Percentiles rank a stretch among this genome's conserved stretches.
phyloP scores from a whole-genome alignment of 2,113 vertebrate genomes.

The Psittacula cyanocephala region DNA sequence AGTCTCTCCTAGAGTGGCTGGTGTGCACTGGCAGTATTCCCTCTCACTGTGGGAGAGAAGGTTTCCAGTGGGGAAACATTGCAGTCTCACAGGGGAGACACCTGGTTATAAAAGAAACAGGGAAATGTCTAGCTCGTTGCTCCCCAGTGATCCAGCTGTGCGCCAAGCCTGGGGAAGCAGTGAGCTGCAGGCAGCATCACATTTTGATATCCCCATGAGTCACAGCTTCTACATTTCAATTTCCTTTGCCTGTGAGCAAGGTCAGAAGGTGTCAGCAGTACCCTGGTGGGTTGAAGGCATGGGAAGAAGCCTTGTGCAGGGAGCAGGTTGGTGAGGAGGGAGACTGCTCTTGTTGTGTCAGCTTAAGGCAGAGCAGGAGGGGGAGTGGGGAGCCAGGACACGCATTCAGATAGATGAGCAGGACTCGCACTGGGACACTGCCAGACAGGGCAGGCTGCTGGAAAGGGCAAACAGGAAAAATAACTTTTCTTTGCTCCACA shows the following conservation, averaged over 20 bases:
- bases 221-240: not conserved
- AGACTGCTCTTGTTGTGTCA: not conserved
- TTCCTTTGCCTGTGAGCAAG: not conserved
- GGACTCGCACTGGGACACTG: fast-evolving
- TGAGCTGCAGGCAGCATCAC: not conserved
- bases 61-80: not conserved
- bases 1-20: not conserved
- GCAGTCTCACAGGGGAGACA: not conserved
- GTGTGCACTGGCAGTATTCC: not conserved
- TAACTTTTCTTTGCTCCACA: not conserved
- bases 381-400: not conserved
- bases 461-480: not conserved
- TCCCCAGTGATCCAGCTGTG: not conserved
- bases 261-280: not conserved
- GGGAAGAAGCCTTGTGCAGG: not conserved
- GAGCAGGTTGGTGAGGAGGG: fast-evolving
- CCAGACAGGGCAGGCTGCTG: not conserved
- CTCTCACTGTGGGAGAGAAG: fast-evolving
- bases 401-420: not conserved
- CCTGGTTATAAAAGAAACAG: not conserved
- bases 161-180: not conserved
- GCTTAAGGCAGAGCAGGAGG: not conserved
- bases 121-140: fast-evolving
- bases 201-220: not conserved
- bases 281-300: not conserved